Base-by-base conservation (phyloP, 2,113 vertebrate species). In the Mixornis gularis region DNA sequence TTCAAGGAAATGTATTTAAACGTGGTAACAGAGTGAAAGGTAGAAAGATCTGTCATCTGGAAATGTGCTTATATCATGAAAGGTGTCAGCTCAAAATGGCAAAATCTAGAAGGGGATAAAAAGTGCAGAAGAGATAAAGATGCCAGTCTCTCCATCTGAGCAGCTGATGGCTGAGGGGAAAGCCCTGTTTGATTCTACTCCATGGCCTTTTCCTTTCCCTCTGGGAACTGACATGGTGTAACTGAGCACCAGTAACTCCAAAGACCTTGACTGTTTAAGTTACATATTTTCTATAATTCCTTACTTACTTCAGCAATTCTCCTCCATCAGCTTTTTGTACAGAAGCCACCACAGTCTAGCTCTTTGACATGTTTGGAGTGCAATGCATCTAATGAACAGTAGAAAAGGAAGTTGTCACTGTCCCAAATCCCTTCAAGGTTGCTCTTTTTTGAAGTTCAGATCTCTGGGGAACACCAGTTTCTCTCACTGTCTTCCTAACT, bases 1-100 rank as follows among this genome's bases (percentile, higher is more conserved):
- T 85, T 63, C 63, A 82, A 89, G 63, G 41, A 91, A 79, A 87
- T 77, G 17, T 70, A 48, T 95, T 94, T 85, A 85, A 92, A 91
- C 0, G 0, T 41, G 12, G 41, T 34, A 91, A 82, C 41, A 60
- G 58, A 90, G 30, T 48, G 64, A 79, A 87, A 85, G 48, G 20
- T 34, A n/a, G 74, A 46, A 87, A 85, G 59, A 87, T 62, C 43
- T 91, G 74, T 93, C 87, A 93, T 63, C 51, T 73, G 43, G 43
- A 77, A 87, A 72, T 27, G 38, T 43, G 15, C 12, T 79, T 68
- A 41, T 85, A 49, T 89, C 17, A 90, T 11, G 6, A 65, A 59
- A 83, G 22, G 1, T 58, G 77, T 79, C 73, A 89, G 20, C 32
- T 76, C 25, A 87, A 79, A 90, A 72, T 59, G 56, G 32, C 38